These are phyloP conservation scores for Ivindomyrus marchei DNA, from an alignment of 2,113 vertebrate genomes.

Conservation along the genomic window DNA sequence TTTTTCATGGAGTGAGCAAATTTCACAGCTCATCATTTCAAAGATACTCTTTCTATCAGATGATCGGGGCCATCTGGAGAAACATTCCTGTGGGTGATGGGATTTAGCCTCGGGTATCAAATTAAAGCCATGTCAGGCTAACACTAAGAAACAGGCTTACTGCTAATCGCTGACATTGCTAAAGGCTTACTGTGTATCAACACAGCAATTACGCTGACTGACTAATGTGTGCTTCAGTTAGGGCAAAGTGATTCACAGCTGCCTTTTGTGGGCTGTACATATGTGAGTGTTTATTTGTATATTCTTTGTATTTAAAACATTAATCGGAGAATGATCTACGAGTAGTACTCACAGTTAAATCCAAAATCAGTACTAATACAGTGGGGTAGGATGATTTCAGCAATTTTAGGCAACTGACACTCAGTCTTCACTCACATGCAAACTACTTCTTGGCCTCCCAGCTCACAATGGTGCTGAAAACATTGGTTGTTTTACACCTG, in stretches of 20 bases:
- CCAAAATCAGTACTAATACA: background rate
- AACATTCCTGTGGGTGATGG: conserved; percentile 16
- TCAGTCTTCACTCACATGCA: conserved; percentile 72
- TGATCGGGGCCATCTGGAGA: conserved; percentile 1
- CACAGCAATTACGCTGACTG: conserved; percentile 5
- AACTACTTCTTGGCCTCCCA: conserved; percentile 76
- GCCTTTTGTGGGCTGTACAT: background rate
- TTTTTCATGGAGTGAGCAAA: conserved; percentile 55
- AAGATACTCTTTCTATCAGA: conserved; percentile 48
- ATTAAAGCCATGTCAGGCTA: conserved; percentile 17
- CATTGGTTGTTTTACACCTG: conserved; percentile 80
- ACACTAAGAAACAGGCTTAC: conserved; percentile 21
- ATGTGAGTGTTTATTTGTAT: background rate
- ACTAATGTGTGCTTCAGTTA: conserved; percentile 9
- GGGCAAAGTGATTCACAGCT: background rate
- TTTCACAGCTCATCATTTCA: conserved; percentile 52
- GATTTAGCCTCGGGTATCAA: conserved; percentile 5
- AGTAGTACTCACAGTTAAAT: background rate
- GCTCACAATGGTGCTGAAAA: conserved; percentile 77
- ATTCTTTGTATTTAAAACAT: background rate
- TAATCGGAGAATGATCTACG: background rate
- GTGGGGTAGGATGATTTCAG: background rate
- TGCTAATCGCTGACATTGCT: conserved; percentile 9
- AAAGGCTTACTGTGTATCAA: conserved; percentile 36
- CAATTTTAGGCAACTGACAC: background rate